Conservation (phyloP, 2,797 vertebrate species). For the Myotis pilosus region DNA sequence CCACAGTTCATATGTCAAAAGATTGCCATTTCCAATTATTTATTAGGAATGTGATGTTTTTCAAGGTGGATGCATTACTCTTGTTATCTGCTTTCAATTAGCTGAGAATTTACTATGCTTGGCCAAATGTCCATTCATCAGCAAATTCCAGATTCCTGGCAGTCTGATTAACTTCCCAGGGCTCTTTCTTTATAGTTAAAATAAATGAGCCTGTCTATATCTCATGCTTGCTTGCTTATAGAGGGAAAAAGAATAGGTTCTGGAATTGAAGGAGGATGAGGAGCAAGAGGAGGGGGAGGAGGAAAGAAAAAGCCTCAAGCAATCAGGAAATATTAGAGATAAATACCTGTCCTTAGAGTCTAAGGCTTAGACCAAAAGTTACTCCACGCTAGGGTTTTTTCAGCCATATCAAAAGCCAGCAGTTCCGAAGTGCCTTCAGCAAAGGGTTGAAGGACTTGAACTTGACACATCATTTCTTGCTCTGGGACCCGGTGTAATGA, state of each 20-base stretch:
- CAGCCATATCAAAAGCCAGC: background rate
- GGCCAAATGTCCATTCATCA: conserved; percentile 87
- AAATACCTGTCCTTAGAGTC: background rate
- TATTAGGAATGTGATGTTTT: conserved; percentile 85
- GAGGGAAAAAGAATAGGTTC: conserved; percentile 71
- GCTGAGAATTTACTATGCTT: conserved; percentile 84
- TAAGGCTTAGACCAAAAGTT: background rate
- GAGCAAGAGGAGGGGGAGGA: background rate
- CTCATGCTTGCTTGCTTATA: conserved; percentile 78
- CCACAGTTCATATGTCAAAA: conserved; percentile 81
- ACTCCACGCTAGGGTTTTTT: background rate
- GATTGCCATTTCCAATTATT: conserved; percentile 83
- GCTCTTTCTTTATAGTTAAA: conserved; percentile 84
- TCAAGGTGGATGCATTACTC: conserved; percentile 85
- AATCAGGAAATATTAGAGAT: conserved; percentile 23
- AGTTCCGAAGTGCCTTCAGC: background rate
- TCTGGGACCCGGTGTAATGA: background rate
- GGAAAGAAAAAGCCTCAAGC: conserved; percentile 4
- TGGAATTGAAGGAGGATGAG: background rate
- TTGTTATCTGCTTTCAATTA: conserved; percentile 88
- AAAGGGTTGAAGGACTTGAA: conserved; percentile 42
- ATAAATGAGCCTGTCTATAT: conserved; percentile 81
- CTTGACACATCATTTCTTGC: background rate
- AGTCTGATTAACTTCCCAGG: conserved; percentile 84
- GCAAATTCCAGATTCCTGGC: conserved; percentile 86